A percentile compares a stretch with the other conserved stretches of the same genome.
These are phyloP conservation scores for Rhadinocentrus ornatus DNA, from an alignment of 2,797 vertebrate species.

Conservation along the genomic window DNA sequence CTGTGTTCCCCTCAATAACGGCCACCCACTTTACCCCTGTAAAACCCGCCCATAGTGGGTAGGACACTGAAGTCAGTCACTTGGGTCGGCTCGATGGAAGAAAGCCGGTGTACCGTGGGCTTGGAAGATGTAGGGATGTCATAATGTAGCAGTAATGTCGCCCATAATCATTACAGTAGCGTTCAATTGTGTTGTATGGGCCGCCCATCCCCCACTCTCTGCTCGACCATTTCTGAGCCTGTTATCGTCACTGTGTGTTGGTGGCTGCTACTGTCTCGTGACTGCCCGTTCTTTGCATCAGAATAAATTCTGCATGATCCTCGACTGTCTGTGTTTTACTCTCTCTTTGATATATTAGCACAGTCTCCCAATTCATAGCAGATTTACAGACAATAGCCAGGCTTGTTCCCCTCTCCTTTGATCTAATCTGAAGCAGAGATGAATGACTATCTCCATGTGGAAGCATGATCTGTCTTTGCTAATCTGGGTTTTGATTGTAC, in stretches of 20 bases:
- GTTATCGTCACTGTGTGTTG: constrained; percentile 39
- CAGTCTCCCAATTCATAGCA: neutral
- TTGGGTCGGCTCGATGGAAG: constrained; percentile 85
- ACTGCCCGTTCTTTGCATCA: constrained; percentile 29
- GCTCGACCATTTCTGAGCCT: constrained; percentile 51
- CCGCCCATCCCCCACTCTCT: constrained; percentile 74
- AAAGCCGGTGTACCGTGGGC: constrained; percentile 60
- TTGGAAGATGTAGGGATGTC: constrained; percentile 33
- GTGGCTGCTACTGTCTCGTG: constrained; percentile 31
- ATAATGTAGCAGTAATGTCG: constrained; percentile 16
- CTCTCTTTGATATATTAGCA: neutral
- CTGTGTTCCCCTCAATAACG: constrained; percentile 95
- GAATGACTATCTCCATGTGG: neutral
- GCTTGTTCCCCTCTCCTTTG: neutral
- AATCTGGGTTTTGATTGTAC: constrained; percentile 34
- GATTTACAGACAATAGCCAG: constrained; percentile 8
- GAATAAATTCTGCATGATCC: constrained; percentile 18
- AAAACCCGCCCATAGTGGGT: constrained; percentile 97
- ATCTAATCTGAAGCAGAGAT: constrained; percentile 17
- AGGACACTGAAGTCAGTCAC: constrained; percentile 96
- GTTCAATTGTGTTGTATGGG: constrained; percentile 60
- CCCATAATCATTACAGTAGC: constrained; percentile 62
- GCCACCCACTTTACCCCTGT: constrained; percentile 92
- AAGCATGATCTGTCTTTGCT: constrained; percentile 30
- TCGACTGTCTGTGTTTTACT: constrained; percentile 3